Conservation (phyloP, 2,888 invertebrate genomes). For the Heteropelma amictum region DNA sequence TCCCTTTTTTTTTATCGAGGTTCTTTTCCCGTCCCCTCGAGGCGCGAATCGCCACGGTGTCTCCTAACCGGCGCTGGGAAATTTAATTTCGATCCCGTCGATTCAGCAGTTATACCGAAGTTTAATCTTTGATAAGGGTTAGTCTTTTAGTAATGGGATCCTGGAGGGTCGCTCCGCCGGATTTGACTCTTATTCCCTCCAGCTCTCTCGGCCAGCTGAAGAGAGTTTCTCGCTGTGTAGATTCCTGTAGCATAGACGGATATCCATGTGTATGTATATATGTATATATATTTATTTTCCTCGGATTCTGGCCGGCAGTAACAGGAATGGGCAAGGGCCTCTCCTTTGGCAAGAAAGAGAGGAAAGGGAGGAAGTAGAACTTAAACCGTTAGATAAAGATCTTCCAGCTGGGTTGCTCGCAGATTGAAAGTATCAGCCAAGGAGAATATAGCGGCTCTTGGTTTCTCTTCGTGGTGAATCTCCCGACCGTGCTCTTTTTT, state of each 20-base stretch:
- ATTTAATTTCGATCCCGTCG: constrained; percentile 81
- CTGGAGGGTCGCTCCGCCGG: constrained; percentile 66
- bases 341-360: constrained; percentile 52
- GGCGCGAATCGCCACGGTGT: constrained; percentile 42
- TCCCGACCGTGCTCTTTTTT: constrained; percentile 41
- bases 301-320: constrained; percentile 28
- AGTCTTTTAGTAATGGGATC: constrained; percentile 79
- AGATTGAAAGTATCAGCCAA: constrained; percentile 71
- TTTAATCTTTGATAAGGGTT: constrained; percentile 80
- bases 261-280: not conserved
- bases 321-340: constrained; percentile 37
- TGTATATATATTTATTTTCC: constrained; percentile 8
- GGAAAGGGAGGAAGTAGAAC: constrained; percentile 66
- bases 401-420: constrained; percentile 71
- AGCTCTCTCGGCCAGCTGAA: constrained; percentile 26
- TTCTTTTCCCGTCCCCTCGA: constrained; percentile 1
- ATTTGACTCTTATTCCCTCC: constrained; percentile 58
- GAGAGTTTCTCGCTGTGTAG: constrained; percentile 33
- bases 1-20: constrained; percentile 25
- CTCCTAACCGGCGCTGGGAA: constrained; percentile 66
- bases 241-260: not conserved
- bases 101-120: constrained; percentile 81
- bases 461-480: constrained; percentile 50
- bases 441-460: constrained; percentile 51
- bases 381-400: constrained; percentile 78